Percentiles rank a stretch among this genome's conserved stretches.
These are phyloP conservation scores for Myocastor coypus DNA, from an alignment of 2,113 vertebrate genomes.

Conservation along the genomic window DNA sequence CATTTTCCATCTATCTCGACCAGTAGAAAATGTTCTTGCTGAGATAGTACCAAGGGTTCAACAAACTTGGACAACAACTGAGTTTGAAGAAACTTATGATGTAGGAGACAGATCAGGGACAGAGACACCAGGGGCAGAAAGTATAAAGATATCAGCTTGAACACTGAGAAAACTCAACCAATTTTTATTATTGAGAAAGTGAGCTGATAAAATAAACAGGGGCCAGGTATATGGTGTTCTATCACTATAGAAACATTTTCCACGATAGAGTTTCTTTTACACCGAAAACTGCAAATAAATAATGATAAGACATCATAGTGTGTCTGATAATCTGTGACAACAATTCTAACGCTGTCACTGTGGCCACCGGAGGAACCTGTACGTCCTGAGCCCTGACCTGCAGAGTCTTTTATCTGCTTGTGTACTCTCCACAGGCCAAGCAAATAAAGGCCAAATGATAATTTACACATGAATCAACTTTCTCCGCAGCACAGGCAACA, in stretches of 20 bases:
- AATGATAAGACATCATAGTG: conserved; percentile 84
- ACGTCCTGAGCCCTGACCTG: conserved; percentile 85
- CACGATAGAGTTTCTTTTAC: conserved; percentile 74
- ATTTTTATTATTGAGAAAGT: conserved; percentile 28
- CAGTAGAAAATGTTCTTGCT: conserved; percentile 60
- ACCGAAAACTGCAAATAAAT: conserved; percentile 80
- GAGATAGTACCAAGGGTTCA: conserved; percentile 13
- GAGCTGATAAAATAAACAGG: conserved; percentile 4
- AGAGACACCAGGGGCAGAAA: background rate
- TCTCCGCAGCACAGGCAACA: conserved; percentile 85
- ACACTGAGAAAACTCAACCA: conserved; percentile 26
- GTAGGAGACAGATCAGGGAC: background rate
- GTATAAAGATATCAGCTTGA: background rate
- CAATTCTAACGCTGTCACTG: conserved; percentile 82
- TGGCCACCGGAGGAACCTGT: conserved; percentile 84
- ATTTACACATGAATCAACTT: conserved; percentile 95
- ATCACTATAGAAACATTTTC: conserved; percentile 22
- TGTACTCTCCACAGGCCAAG: conserved; percentile 89
- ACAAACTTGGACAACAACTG: conserved; percentile 32
- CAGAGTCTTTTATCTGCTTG: conserved; percentile 87
- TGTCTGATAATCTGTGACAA: conserved; percentile 90
- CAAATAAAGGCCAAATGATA: conserved; percentile 89
- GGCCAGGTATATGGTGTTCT: background rate
- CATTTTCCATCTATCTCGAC: conserved; percentile 77
- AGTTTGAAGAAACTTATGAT: background rate